These are phyloP conservation scores for Callipepla squamata DNA, from an alignment of 2,113 vertebrate genomes.

Conservation along the genomic window DNA sequence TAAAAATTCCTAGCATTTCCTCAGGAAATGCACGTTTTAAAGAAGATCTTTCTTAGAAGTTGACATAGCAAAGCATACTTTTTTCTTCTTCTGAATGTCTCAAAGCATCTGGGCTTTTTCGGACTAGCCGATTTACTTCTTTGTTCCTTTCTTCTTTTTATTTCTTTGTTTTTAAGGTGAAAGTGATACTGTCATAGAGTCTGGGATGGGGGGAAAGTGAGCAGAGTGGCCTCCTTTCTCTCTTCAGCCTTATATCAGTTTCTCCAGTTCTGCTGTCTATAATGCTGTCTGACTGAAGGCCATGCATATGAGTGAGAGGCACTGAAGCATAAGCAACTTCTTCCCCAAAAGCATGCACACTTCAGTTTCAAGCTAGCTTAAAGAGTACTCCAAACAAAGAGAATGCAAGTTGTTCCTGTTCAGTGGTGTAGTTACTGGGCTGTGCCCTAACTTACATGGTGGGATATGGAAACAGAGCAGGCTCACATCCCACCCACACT, in stretches of 20 bases:
- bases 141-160: not conserved
- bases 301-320: not conserved
- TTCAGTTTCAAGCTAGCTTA: not conserved
- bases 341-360: not conserved
- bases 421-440: accelerated
- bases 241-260: not conserved
- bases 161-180: not conserved
- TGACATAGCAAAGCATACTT: not conserved
- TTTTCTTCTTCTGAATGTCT: not conserved
- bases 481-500: not conserved
- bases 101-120: not conserved
- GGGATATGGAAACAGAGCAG: not conserved
- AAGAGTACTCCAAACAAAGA: not conserved
- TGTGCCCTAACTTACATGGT: not conserved
- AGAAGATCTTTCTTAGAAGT: not conserved
- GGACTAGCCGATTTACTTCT: not conserved
- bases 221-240: not conserved
- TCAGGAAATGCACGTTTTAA: not conserved
- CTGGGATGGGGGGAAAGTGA: too few species aligned
- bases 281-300: not conserved
- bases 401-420: not conserved
- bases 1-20: not conserved
- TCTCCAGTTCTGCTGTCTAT: not conserved
- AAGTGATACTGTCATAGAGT: not conserved
- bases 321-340: not conserved